A percentile compares a stretch with the other conserved stretches of the same genome.
Evolutionary conservation across 1,140 invertebrate species (phyloP).

Genomic region (Drosophila baimaii): DNA sequence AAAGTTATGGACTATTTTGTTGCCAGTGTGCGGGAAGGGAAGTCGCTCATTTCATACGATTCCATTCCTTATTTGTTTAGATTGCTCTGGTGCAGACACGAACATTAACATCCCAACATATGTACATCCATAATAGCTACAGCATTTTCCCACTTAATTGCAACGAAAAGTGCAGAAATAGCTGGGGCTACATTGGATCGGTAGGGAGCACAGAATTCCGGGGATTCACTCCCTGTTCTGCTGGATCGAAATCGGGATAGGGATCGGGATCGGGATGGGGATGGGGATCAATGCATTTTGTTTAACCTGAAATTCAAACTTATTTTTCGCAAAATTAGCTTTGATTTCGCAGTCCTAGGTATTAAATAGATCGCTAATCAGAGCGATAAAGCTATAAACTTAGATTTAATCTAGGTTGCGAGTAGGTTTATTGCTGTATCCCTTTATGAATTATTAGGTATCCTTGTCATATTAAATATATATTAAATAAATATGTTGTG

Average conservation of each 20-base stretch:
- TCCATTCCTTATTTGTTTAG: conserved; percentile 35
- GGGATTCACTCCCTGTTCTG: neutral
- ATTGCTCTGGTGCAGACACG: conserved; percentile 42
- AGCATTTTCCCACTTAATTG: conserved; percentile 48
- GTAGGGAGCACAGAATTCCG: conserved; percentile 5
- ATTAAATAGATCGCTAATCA: too few relatives aligned
- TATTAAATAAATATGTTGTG: too few relatives aligned
- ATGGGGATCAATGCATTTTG: conserved; percentile 6
- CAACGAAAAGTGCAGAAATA: conserved; percentile 43
- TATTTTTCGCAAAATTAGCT: too few relatives aligned
- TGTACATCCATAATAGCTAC: conserved; percentile 7
- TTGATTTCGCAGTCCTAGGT: too few relatives aligned
- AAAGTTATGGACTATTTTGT: neutral
- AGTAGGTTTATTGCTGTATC: too few relatives aligned
- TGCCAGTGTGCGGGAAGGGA: neutral
- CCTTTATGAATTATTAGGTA: too few relatives aligned
- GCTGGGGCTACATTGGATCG: conserved; percentile 10
- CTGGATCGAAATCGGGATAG: conserved; percentile 8
- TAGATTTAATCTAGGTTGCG: too few relatives aligned
- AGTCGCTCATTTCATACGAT: conserved; percentile 34
- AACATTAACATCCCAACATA: conserved; percentile 38
- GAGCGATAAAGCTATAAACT: too few relatives aligned
- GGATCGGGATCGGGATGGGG: neutral
- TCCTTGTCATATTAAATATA: too few relatives aligned
- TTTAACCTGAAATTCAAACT: neutral